These are phyloP conservation scores for Eptatretus burgeri DNA, from an alignment of 2,113 vertebrate species.

Conservation along the genomic window DNA sequence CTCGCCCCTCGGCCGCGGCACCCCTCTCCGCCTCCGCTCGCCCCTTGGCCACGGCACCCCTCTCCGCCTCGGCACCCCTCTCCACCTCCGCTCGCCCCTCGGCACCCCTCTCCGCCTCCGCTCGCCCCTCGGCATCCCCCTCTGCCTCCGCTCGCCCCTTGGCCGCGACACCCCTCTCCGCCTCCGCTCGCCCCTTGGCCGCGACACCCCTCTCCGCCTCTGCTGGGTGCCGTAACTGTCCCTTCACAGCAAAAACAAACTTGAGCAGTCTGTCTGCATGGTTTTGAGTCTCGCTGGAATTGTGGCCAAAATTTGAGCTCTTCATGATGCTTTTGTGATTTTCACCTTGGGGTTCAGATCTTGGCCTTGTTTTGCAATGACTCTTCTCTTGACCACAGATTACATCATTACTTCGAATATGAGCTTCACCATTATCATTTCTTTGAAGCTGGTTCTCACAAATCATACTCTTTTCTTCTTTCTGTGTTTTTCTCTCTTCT, in stretches of 20 bases:
- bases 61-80: not conserved
- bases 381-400: too few species aligned
- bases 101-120: not conserved
- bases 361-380: too few species aligned
- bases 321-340: too few species aligned
- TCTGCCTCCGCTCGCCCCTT: not conserved
- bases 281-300: too few species aligned
- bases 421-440: too few species aligned
- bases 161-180: not conserved
- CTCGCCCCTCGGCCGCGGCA: not conserved
- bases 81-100: not conserved
- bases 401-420: too few species aligned
- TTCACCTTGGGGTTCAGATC: too few species aligned
- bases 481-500: too few species aligned
- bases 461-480: too few species aligned
- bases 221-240: not conserved
- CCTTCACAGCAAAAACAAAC: not conserved
- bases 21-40: not conserved
- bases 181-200: not conserved
- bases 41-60: not conserved
- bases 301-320: too few species aligned
- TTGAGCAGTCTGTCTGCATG: too few species aligned
- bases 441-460: too few species aligned
- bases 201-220: not conserved
- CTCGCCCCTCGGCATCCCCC: not conserved